Percentiles rank a stretch among this genome's conserved stretches.
Conservation (phyloP, 2,113 vertebrate genomes). For the Platichthys flesus region DNA sequence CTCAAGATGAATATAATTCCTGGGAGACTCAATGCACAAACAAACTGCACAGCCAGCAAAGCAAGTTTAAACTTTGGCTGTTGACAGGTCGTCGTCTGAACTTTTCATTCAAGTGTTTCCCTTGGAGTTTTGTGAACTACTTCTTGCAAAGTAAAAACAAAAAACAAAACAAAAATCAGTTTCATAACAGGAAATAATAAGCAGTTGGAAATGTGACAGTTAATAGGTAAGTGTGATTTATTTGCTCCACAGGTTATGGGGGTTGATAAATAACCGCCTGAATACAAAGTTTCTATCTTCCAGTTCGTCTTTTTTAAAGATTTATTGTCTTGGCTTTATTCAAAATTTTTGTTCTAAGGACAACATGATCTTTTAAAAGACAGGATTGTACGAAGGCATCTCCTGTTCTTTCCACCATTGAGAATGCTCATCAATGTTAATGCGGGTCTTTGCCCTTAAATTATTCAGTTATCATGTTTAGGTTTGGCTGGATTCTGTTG, state of each 20-base stretch:
- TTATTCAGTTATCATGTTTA: no score
- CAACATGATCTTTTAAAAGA: no score
- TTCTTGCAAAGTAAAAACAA: neutral
- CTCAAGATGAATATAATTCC: conserved; percentile 3
- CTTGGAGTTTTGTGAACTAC: neutral
- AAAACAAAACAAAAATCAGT: neutral
- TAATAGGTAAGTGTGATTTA: neutral
- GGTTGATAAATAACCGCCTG: no score
- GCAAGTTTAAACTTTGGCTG: neutral
- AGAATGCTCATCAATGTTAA: no score
- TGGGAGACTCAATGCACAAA: neutral
- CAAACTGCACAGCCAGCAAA: conserved; percentile 1
- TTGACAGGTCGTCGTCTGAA: neutral
- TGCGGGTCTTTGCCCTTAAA: no score
- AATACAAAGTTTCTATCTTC: neutral
- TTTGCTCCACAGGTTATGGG: no score
- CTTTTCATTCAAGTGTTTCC: neutral
- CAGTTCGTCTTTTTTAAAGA: no score
- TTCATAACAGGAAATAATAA: neutral
- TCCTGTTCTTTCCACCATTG: no score
- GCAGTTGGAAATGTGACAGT: neutral
- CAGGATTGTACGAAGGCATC: no score
- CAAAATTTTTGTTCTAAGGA: neutral
- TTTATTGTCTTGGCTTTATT: neutral
- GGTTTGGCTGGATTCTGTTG: no score